These are phyloP conservation scores for Dromococcyx pavoninus DNA, from an alignment of 2,797 vertebrate species.

Conservation along the genomic window DNA sequence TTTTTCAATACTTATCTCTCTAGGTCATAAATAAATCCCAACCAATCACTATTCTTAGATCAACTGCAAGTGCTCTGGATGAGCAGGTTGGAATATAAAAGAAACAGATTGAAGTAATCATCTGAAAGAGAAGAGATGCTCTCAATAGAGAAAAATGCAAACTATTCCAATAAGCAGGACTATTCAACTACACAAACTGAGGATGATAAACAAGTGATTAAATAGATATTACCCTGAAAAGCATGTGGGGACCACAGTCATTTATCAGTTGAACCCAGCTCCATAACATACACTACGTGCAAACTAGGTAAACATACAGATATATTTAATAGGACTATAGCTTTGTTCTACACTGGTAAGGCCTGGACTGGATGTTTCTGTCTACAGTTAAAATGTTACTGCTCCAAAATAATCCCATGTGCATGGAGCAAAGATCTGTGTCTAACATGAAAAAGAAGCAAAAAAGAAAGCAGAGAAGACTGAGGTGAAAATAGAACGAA, in stretches of 20 bases:
- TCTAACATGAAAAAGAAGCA: neutral
- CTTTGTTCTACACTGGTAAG: neutral
- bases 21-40: conserved; percentile 24
- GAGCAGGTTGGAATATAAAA: neutral
- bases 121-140: neutral
- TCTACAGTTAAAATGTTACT: neutral
- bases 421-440: neutral
- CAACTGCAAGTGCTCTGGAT: neutral
- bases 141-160: neutral
- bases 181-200: neutral
- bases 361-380: neutral
- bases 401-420: neutral
- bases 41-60: neutral
- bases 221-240: neutral
- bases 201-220: neutral
- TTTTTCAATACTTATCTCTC: neutral
- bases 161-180: neutral
- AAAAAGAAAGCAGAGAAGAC: neutral
- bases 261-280: neutral
- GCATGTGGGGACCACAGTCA: neutral
- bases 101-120: neutral
- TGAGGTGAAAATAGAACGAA: neutral
- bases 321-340: neutral
- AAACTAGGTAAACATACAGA: neutral
- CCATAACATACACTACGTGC: neutral